Base-by-base conservation (phyloP, 2,113 vertebrate genomes). In the Stegastes partitus region DNA sequence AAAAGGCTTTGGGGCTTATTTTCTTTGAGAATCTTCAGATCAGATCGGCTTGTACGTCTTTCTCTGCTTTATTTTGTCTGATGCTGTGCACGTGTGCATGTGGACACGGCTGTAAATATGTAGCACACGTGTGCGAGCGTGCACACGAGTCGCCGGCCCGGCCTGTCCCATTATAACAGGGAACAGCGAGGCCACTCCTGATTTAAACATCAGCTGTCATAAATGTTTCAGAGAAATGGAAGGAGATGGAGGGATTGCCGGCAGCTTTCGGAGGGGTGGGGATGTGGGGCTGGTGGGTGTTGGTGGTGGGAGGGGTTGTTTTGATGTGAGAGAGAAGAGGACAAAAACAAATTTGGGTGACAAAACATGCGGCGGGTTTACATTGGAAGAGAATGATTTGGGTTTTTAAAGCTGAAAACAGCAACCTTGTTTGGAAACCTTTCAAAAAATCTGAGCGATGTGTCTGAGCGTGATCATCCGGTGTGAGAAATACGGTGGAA, bases 171-270 rank as follows among this genome's bases (percentile, higher is more conserved):
- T 77, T 74, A 61, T 77, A 85, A 87, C 59, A 83, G 73, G 72
- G 71, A 84, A 80, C 79, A 80, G 71, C 42, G 73, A 81, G 92
- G 87, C 70, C 85, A 37, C 85, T 88, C 84, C 84, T 93, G 88
- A 93, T 88, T 93, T 92, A 91, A 93, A 93, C 90, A 93, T 92
- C 79, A 93, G 85, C 82, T 77, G 82, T 73, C 88, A 94, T 93
- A 86, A 94, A 93, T 93, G 87, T 92, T 94, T 94, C 72, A 94
- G 81, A 83, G 67, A 42, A 76, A 79, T 66, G 39, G 74, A 83
- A 22, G 84, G 84, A 47, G 81, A 77, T 57, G 73, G 85, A 80
- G 74, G 56, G 54, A 63, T 12, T 23, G 82, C 69, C 75, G 77
- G 84, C 74, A 67, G 76, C 58, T 79, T 76, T 77, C 39, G 59